phyloP scores from a whole-genome alignment of 23 tunicate species.

The Ascidia mentula region DNA sequence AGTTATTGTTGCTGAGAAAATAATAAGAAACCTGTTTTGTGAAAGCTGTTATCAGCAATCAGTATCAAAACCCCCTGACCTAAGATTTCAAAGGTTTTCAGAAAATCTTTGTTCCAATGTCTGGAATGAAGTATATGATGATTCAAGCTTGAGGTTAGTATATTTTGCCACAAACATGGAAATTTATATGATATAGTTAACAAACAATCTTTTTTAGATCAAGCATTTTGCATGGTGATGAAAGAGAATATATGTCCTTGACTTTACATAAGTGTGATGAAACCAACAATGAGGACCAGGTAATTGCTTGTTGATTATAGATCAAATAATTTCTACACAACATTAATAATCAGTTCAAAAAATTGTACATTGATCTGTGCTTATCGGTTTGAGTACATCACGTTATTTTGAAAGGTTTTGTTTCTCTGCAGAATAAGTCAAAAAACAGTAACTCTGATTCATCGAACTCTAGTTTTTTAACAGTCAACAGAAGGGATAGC shows the following conservation, averaged over 20 bases:
- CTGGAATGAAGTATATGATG: background rate
- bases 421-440: background rate
- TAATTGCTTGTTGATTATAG: too few species aligned
- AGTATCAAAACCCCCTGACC: background rate
- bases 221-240: background rate
- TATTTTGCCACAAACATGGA: too few species aligned
- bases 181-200: too few species aligned
- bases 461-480: background rate
- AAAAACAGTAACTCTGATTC: background rate
- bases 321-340: too few species aligned
- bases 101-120: background rate
- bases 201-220: background rate
- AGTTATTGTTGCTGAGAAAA: background rate
- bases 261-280: background rate
- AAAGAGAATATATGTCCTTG: slow-evolving; percentile 3
- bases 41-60: background rate
- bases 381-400: too few species aligned
- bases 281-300: too few species aligned
- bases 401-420: too few species aligned
- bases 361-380: too few species aligned
- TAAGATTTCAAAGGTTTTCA: background rate
- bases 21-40: background rate
- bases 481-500: background rate
- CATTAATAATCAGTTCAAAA: too few species aligned
- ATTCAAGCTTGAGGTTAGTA: background rate